Conservation (phyloP, 1,140 invertebrate species). For the Aphidius gifuensis region DNA sequence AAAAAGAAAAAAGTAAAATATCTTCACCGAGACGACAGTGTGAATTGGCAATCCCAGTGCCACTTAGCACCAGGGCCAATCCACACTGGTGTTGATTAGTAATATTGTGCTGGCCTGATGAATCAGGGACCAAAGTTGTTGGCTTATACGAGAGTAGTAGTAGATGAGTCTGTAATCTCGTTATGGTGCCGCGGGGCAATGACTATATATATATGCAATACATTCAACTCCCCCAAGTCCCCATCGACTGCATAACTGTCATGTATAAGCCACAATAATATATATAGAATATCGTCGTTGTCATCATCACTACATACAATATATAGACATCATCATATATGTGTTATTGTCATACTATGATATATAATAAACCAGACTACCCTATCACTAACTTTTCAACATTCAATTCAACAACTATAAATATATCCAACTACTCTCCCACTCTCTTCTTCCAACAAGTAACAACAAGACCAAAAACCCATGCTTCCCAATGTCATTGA, state of each 20-base stretch:
- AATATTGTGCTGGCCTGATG: slow-evolving; percentile 54
- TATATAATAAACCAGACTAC: too few relatives aligned
- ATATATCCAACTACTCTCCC: too few relatives aligned
- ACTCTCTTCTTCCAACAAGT: not conserved
- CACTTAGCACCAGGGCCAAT: slow-evolving; percentile 49
- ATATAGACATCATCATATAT: not conserved
- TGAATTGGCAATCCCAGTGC: slow-evolving; percentile 51
- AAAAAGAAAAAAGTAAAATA: not conserved
- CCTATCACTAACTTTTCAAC: too few relatives aligned
- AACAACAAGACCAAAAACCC: not conserved
- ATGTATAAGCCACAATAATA: not conserved
- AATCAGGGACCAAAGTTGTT: slow-evolving; percentile 49
- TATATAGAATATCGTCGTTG: too few relatives aligned
- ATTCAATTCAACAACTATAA: too few relatives aligned
- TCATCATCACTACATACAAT: too few relatives aligned
- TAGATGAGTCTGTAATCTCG: slow-evolving; percentile 54
- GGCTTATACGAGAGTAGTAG: slow-evolving; percentile 36
- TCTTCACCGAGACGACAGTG: slow-evolving; percentile 28
- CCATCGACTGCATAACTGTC: slow-evolving; percentile 24
- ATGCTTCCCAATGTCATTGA: slow-evolving; percentile 38
- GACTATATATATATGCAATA: slow-evolving; percentile 32
- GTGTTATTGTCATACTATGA: too few relatives aligned
- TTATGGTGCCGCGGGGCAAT: slow-evolving; percentile 44
- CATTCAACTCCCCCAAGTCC: slow-evolving; percentile 35
- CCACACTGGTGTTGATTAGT: slow-evolving; percentile 49